A percentile compares a stretch with the other conserved stretches of the same genome.
Evolutionary conservation across 2,113 vertebrate species (phyloP).

Genomic region (Poeciliopsis retropinna): DNA sequence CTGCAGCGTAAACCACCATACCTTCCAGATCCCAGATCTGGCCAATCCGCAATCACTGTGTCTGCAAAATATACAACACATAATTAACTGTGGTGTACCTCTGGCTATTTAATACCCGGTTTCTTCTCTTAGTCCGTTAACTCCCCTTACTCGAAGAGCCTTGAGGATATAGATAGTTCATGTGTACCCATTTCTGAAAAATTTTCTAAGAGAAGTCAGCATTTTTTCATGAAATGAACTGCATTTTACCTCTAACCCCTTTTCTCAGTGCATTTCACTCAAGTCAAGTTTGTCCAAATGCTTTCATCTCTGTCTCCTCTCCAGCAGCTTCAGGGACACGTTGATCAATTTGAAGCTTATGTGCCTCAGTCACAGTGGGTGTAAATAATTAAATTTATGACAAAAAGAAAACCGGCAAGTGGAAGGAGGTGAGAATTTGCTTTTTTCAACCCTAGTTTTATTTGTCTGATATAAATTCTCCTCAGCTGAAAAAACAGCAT

Average conservation of each 20-base stretch:
- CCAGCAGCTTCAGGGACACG: conserved; percentile 19
- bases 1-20: conserved; percentile 49
- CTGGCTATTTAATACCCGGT: conserved; percentile 59
- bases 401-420: conserved; percentile 26
- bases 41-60: conserved; percentile 53
- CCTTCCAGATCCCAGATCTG: conserved; percentile 48
- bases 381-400: conserved; percentile 67
- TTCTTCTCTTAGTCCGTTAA: conserved; percentile 29
- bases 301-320: conserved; percentile 22
- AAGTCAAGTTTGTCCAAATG: conserved; percentile 25
- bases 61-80: conserved; percentile 62
- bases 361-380: conserved; percentile 32
- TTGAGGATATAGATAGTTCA: conserved; percentile 44
- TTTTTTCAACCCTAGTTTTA: conserved; percentile 57
- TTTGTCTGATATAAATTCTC: conserved; percentile 41
- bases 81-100: conserved; percentile 62
- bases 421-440: conserved; percentile 66
- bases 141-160: conserved; percentile 41
- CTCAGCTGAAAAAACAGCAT: conserved; percentile 36
- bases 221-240: conserved; percentile 52
- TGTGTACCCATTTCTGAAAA: conserved; percentile 34
- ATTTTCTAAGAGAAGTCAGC: conserved; percentile 46
- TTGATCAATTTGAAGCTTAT: conserved; percentile 46
- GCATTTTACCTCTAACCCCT: conserved; percentile 44
- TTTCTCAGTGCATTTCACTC: conserved; percentile 5